Evolutionary conservation across 2,888 invertebrate genomes (phyloP).

Genomic region (Drosophila neotestacea): DNA sequence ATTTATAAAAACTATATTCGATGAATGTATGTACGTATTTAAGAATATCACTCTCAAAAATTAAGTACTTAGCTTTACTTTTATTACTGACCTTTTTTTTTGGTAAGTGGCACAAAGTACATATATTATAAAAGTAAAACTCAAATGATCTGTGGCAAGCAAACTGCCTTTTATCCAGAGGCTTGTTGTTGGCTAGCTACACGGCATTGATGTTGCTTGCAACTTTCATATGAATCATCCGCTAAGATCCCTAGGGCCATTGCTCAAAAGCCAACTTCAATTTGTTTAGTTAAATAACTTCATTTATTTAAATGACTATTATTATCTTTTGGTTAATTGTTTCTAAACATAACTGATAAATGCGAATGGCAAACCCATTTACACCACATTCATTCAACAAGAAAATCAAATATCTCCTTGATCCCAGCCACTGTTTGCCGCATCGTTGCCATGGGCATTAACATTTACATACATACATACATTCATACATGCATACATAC

Average conservation of each 20-base stretch:
- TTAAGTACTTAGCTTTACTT: not conserved
- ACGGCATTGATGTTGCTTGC: not conserved
- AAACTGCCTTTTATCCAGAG: conserved; percentile 20
- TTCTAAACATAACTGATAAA: conserved; percentile 19
- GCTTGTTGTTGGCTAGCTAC: not conserved
- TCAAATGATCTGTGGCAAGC: conserved; percentile 9
- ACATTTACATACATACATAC: conserved; percentile 20
- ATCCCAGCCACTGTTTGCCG: conserved; percentile 31
- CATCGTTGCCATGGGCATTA: conserved; percentile 34
- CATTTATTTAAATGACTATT: conserved; percentile 3
- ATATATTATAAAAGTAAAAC: conserved; percentile 6
- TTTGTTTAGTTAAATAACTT: conserved; percentile 5
- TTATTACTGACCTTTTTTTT: not conserved
- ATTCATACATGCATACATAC: conserved; percentile 19
- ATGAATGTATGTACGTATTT: not conserved
- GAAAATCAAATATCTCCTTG: conserved; percentile 22
- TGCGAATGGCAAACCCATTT: conserved; percentile 25
- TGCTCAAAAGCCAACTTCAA: conserved; percentile 1
- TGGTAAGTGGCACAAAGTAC: not conserved
- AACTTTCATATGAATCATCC: conserved; percentile 6
- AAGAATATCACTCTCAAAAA: not conserved
- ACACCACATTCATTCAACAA: conserved; percentile 29
- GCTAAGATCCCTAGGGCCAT: not conserved
- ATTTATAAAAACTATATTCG: not conserved
- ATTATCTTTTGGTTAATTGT: conserved; percentile 16